These are phyloP conservation scores for Nesidiocoris tenuis DNA, from an alignment of 2,888 invertebrate species.

Conservation along the genomic window DNA sequence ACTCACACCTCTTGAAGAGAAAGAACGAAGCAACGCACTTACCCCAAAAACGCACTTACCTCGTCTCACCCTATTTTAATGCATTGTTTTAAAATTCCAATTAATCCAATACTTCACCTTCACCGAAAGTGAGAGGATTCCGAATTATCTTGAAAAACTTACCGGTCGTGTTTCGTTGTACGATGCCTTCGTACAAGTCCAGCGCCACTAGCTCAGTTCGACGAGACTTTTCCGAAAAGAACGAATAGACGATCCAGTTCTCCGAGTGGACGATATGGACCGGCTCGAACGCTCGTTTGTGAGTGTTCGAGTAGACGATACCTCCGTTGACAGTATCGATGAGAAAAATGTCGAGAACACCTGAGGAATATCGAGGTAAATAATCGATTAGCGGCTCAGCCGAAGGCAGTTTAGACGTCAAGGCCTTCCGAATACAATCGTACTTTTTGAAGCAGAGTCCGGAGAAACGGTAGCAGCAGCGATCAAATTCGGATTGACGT, in stretches of 20 bases:
- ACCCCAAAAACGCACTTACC: too few species aligned
- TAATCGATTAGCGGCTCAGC: too few species aligned
- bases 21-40: too few species aligned
- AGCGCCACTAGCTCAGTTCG: constrained; percentile 89
- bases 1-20: too few species aligned
- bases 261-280: constrained; percentile 91
- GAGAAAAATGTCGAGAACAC: constrained; percentile 78
- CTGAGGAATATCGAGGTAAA: constrained; percentile 58
- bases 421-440: too few species aligned
- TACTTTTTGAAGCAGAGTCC: constrained; percentile 75
- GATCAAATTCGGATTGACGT: constrained; percentile 94
- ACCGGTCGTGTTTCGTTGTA: constrained; percentile 74
- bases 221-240: constrained; percentile 89
- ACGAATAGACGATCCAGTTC: constrained; percentile 93
- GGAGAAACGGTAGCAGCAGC: constrained; percentile 78
- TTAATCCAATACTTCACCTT: too few species aligned
- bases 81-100: too few species aligned
- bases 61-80: too few species aligned
- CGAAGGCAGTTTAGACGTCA: too few species aligned
- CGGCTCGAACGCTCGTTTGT: constrained; percentile 80
- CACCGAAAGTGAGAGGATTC: too few species aligned
- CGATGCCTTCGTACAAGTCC: constrained; percentile 93
- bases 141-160: too few species aligned
- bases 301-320: constrained; percentile 78
- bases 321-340: constrained; percentile 90